phyloP scores from a whole-genome alignment of 2,888 invertebrate genomes.

The Stomorhina lunata region DNA sequence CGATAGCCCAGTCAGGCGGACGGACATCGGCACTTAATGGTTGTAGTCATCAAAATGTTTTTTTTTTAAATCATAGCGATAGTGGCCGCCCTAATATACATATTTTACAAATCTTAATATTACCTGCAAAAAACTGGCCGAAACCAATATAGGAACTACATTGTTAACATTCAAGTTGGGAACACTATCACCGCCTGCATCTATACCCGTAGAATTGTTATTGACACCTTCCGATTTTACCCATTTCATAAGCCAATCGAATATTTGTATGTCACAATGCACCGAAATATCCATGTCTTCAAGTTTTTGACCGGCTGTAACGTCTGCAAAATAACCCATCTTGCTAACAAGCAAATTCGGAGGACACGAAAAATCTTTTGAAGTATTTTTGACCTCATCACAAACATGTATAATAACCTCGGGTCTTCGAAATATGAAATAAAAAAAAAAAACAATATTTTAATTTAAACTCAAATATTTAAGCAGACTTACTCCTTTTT shows the following conservation, averaged over 20 bases:
- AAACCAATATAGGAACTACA: constrained; percentile 95
- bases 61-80: too few relatives aligned
- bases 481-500: constrained; percentile 70
- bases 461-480: not conserved
- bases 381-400: constrained; percentile 94
- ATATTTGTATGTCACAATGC: constrained; percentile 96
- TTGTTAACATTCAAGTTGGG: constrained; percentile 89
- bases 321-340: constrained; percentile 97
- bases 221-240: constrained; percentile 84
- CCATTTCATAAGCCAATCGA: constrained; percentile 98
- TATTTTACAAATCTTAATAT: too few relatives aligned
- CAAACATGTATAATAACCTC: constrained; percentile 97
- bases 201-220: not conserved
- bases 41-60: too few relatives aligned
- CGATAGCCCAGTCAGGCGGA: too few relatives aligned
- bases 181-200: constrained; percentile 34
- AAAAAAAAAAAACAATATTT: constrained; percentile 44
- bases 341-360: constrained; percentile 92
- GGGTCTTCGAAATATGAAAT: too few relatives aligned
- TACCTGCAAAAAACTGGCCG: constrained; percentile 92
- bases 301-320: constrained; percentile 89
- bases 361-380: constrained; percentile 93
- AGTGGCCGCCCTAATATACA: too few relatives aligned
- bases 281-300: constrained; percentile 98
- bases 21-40: too few relatives aligned